Base-by-base conservation (phyloP, 2,113 vertebrate genomes). In the Chascanopsetta lugubris region DNA sequence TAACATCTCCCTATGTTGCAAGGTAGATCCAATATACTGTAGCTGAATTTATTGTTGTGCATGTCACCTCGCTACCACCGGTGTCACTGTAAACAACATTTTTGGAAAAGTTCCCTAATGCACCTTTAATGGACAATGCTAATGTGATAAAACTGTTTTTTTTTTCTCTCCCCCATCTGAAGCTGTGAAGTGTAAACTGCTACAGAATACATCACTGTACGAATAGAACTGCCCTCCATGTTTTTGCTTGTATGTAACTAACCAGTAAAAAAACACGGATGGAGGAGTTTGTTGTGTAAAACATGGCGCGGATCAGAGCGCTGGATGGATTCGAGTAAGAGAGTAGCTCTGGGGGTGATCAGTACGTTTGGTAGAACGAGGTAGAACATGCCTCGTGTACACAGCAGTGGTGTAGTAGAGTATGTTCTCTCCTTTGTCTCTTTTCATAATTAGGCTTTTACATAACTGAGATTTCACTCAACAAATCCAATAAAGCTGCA, bases 401-500 rank as follows among this genome's bases (percentile, higher is more conserved):
- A 42, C 38, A 42, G n/a, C 38, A 57, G 29, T 45, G 30, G 43
- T 22, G 30, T n/a, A n/a, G n/a, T n/a, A 56, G n/a, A 20, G 18
- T 15, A 36, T 59, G 75, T 73, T 4, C 38, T 42, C 38, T 42
- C 38, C 17, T 42, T 42, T 42, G 34, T 38, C 34, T 42, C 32
- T 34, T 17, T 40, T 40, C 15, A 30, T 40, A 42, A 42, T 42
- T n/a, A 11, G 4, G 38, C 6, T 42, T n/a, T 42, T 80, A 36
- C 60, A 42, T 69, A 66, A 75, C 38, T 42, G 38, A 18, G 38
- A 42, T 42, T 42, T 42, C 30, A 27, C n/a, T 40, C 71, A n/a
- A n/a, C 71, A 83, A 76, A 79, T 17, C 75, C 63, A 29, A 36
- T 74, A 57, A 85, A 79, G 30, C 59, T 69, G 51, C 20, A 25